Percentiles rank a stretch among this genome's conserved stretches.
phyloP scores from a whole-genome alignment of 2,888 invertebrate species.

The Harmothoe impar region DNA sequence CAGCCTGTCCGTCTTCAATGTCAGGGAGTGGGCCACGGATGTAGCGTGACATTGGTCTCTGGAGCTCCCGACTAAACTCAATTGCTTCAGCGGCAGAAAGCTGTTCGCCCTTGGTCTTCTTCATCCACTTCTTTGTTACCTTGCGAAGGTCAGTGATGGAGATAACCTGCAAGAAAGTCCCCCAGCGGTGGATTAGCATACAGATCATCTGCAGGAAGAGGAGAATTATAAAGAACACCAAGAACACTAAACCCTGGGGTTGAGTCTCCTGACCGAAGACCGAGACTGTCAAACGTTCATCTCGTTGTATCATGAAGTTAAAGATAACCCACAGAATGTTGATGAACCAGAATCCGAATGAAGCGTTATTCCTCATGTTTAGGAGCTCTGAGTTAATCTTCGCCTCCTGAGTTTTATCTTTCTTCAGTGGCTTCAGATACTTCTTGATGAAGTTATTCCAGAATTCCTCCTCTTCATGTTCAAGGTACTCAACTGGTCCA shows the following conservation, averaged over 20 bases:
- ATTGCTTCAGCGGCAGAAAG: constrained; percentile 52
- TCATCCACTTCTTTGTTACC: constrained; percentile 40
- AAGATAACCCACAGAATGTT: constrained; percentile 99
- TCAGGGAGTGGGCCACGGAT: constrained; percentile 24
- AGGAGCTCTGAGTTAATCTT: constrained; percentile 86
- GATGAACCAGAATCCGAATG: constrained; percentile 93
- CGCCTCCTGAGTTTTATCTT: constrained; percentile 88
- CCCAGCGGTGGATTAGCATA: constrained; percentile 81
- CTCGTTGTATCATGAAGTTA: constrained; percentile 78
- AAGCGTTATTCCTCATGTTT: constrained; percentile 94
- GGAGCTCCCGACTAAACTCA: constrained; percentile 40
- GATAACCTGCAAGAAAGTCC: constrained; percentile 79
- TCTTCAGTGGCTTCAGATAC: constrained; percentile 96
- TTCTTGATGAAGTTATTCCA: constrained; percentile 96
- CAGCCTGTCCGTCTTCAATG: neutral
- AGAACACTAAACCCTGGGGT: constrained; percentile 77
- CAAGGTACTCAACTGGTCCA: constrained; percentile 59
- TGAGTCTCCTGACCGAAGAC: constrained; percentile 65
- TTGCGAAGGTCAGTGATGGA: constrained; percentile 73
- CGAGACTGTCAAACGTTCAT: constrained; percentile 17
- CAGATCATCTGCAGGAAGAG: constrained; percentile 78
- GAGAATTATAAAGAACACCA: constrained; percentile 76
- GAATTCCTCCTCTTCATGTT: constrained; percentile 90
- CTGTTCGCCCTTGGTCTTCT: constrained; percentile 32
- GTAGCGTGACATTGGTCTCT: constrained; percentile 47